These are phyloP conservation scores for Cyprinodon variegatus DNA, from an alignment of 2,113 vertebrate species.

Conservation along the genomic window DNA sequence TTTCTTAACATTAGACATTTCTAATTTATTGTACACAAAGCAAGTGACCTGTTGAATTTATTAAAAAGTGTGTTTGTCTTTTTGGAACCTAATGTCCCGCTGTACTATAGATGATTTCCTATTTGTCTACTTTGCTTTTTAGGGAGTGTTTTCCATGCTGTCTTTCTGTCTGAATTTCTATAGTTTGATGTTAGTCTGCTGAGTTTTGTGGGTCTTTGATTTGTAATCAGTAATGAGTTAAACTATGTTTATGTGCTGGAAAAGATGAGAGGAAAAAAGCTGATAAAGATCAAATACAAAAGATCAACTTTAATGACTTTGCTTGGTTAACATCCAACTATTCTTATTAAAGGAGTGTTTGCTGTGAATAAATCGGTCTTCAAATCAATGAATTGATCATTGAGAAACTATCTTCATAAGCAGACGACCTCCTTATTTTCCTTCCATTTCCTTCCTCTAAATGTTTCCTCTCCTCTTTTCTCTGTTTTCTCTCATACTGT, in stretches of 20 bases:
- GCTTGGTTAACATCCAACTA: not conserved
- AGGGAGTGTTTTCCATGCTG: conserved; percentile 42
- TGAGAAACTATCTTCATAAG: conserved; percentile 12
- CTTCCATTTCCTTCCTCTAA: conserved; percentile 5
- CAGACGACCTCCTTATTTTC: conserved; percentile 18
- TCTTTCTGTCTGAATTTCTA: conserved; percentile 41
- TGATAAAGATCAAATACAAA: not conserved
- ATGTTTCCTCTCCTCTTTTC: conserved; percentile 5
- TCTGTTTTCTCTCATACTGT: conserved; percentile 44
- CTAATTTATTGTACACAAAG: conserved; percentile 82
- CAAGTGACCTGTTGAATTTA: conserved; percentile 67
- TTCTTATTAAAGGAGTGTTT: conserved; percentile 10
- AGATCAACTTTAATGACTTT: not conserved
- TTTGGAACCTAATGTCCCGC: not conserved
- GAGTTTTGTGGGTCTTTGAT: conserved; percentile 30
- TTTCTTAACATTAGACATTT: conserved; percentile 62
- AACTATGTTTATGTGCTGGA: conserved; percentile 1
- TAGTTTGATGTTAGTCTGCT: conserved; percentile 43
- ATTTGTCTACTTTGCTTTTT: no score
- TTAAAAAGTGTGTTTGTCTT: conserved; percentile 45
- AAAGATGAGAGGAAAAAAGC: not conserved
- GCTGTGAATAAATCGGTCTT: not conserved
- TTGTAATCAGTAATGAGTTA: conserved; percentile 21
- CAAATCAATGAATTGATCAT: not conserved
- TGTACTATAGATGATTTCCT: not conserved